These are phyloP conservation scores for Chymomyza fuscimana DNA, from an alignment of 2,888 invertebrate genomes.

Conservation along the genomic window DNA sequence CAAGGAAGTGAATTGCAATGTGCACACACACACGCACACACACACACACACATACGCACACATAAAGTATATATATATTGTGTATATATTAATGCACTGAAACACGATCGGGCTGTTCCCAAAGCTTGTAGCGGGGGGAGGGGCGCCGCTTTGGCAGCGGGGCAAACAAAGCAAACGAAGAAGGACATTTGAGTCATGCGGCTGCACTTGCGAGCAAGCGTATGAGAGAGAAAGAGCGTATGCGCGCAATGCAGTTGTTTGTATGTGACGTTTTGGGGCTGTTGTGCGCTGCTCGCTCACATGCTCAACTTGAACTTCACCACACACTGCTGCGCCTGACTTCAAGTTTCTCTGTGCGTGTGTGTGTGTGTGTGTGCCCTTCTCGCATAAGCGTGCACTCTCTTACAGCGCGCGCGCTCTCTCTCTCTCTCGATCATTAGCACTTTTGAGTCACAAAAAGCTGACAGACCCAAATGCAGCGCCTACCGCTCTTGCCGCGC, in stretches of 20 bases:
- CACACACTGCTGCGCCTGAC: background rate
- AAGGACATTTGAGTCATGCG: constrained; percentile 72
- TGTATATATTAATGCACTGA: constrained; percentile 1
- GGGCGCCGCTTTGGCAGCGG: background rate
- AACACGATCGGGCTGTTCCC: constrained; percentile 4
- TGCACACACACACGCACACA: background rate
- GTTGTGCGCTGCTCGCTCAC: constrained; percentile 3
- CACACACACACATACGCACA: background rate
- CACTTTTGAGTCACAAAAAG: constrained; percentile 49
- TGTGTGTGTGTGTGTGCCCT: constrained; percentile 4
- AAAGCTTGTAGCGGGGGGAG: background rate
- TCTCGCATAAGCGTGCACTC: no score
- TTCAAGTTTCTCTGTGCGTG: background rate
- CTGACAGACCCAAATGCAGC: background rate
- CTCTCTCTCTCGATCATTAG: constrained; percentile 51
- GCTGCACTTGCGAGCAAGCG: constrained; percentile 13
- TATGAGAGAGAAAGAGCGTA: constrained; percentile 14
- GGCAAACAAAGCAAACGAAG: constrained; percentile 24
- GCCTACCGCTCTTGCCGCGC: background rate
- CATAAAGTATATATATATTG: background rate
- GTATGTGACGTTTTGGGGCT: constrained; percentile 15
- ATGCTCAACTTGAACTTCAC: constrained; percentile 30
- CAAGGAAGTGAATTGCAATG: background rate
- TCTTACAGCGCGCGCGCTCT: constrained; percentile 14
- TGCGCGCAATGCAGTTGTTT: constrained; percentile 36